These are phyloP conservation scores for Trichopoda pennipes DNA, from an alignment of 2,888 invertebrate genomes.

Conservation along the genomic window DNA sequence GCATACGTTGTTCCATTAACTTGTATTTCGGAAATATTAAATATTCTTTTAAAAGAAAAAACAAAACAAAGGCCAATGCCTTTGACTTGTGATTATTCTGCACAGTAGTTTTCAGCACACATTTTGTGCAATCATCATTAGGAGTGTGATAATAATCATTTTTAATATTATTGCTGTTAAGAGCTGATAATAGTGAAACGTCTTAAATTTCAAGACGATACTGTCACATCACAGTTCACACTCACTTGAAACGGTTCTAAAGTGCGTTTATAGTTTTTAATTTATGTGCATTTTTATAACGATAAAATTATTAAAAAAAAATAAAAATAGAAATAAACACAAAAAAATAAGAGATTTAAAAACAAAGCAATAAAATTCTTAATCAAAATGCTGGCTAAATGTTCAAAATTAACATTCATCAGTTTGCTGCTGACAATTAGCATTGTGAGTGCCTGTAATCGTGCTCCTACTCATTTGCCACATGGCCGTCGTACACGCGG, in stretches of 20 bases:
- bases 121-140: not conserved
- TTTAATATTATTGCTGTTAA: slow-evolving; percentile 3
- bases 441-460: slow-evolving; percentile 77
- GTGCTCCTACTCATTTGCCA: slow-evolving; percentile 78
- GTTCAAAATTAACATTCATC: slow-evolving; percentile 59
- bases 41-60: slow-evolving; percentile 33
- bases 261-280: slow-evolving; percentile 26
- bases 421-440: slow-evolving; percentile 75
- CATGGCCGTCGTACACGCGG: slow-evolving; percentile 85
- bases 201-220: not conserved
- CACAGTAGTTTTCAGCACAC: slow-evolving; percentile 17
- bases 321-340: not conserved
- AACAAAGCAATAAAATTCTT: slow-evolving; percentile 15
- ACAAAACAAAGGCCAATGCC: slow-evolving; percentile 61
- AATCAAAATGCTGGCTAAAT: slow-evolving; percentile 64
- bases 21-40: slow-evolving; percentile 43
- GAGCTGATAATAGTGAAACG: slow-evolving; percentile 25
- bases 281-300: slow-evolving; percentile 15
- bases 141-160: slow-evolving; percentile 37
- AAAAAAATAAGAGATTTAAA: not conserved
- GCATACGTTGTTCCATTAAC: slow-evolving; percentile 56
- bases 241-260: slow-evolving; percentile 9
- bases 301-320: slow-evolving; percentile 24
- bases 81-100: slow-evolving; percentile 41
- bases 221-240: slow-evolving; percentile 14